Evolutionary conservation across 2,888 invertebrate species (phyloP).

Genomic region (Chydorus sphaericus): DNA sequence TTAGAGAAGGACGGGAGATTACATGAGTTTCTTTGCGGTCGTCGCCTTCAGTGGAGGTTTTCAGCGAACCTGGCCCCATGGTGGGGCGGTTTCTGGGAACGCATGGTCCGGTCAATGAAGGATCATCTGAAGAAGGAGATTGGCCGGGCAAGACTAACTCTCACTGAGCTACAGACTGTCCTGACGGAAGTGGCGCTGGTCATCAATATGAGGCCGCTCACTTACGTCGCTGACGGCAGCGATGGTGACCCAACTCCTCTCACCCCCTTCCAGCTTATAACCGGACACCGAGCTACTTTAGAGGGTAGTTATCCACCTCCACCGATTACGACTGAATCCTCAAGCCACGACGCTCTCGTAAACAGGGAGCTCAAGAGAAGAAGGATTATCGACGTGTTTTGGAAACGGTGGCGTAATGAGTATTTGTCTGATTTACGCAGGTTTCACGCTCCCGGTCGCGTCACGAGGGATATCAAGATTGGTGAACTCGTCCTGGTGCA

Average conservation of each 20-base stretch:
- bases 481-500: background rate
- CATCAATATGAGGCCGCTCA: constrained; percentile 9
- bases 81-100: constrained; percentile 11
- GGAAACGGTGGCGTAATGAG: background rate
- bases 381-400: background rate
- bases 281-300: too few relatives aligned
- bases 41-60: constrained; percentile 8
- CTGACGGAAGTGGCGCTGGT: constrained; percentile 10
- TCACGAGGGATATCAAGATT: background rate
- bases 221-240: constrained; percentile 10
- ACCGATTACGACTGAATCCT: background rate
- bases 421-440: background rate
- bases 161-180: constrained; percentile 9
- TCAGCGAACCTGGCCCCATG: constrained; percentile 11
- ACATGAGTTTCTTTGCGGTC: background rate
- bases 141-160: background rate
- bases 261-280: constrained; percentile 1
- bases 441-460: background rate
- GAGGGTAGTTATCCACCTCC: too few relatives aligned
- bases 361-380: background rate
- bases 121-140: constrained; percentile 8
- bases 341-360: background rate
- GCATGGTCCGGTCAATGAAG: constrained; percentile 11
- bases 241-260: background rate
- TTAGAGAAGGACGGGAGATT: background rate